Conservation (phyloP, 2,888 invertebrate genomes). For the Rapana venosa region DNA sequence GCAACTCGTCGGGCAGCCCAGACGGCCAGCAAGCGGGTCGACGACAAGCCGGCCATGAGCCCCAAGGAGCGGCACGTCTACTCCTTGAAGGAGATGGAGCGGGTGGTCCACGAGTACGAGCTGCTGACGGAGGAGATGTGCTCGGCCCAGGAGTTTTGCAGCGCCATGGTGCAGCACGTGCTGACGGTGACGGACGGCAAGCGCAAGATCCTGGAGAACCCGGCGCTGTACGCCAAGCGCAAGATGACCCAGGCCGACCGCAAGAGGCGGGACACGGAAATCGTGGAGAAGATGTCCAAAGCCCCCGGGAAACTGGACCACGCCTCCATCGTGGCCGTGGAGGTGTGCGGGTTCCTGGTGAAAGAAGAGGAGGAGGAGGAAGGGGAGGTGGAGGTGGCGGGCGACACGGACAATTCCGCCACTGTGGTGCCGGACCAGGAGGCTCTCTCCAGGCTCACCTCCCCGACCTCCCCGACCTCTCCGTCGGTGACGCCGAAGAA, state of each 20-base stretch:
- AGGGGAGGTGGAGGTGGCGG: not conserved
- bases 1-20: no score
- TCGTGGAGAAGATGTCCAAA: constrained; percentile 86
- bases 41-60: constrained; percentile 74
- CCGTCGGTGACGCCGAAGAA: constrained; percentile 53
- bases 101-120: constrained; percentile 77
- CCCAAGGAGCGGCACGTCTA: constrained; percentile 86
- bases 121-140: constrained; percentile 74
- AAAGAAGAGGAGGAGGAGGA: constrained; percentile 60
- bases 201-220: constrained; percentile 88
- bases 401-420: constrained; percentile 34
- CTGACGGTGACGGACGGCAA: constrained; percentile 87
- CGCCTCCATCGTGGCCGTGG: constrained; percentile 90
- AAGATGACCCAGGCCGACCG: constrained; percentile 74
- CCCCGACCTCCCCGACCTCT: constrained; percentile 43
- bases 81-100: constrained; percentile 82
- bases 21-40: constrained; percentile 49
- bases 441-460: constrained; percentile 48
- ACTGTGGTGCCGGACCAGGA: not conserved
- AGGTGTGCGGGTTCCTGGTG: constrained; percentile 80
- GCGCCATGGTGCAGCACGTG: constrained; percentile 77
- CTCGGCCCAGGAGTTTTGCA: constrained; percentile 77
- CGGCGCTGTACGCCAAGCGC: constrained; percentile 72
- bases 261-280: constrained; percentile 73
- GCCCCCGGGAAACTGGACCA: constrained; percentile 94